Evolutionary conservation across 2,888 invertebrate genomes (phyloP).

Genomic region (Pyrgus malvae): DNA sequence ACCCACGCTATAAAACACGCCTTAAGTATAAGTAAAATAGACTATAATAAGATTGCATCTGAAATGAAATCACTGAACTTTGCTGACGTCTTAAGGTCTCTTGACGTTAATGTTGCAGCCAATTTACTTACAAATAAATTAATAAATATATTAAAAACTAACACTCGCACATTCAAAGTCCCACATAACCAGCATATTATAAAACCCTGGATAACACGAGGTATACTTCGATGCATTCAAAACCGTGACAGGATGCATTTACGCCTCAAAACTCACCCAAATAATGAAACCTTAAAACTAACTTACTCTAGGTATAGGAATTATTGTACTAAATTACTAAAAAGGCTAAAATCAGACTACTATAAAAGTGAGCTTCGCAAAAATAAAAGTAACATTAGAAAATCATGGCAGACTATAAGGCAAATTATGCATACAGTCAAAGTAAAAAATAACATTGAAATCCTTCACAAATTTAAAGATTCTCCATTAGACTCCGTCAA

Average conservation of each 20-base stretch:
- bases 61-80: not conserved
- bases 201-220: not conserved
- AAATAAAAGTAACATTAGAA: not conserved
- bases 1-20: not conserved
- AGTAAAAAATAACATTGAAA: not conserved
- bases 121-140: not conserved
- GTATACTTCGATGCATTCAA: not conserved
- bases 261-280: not conserved
- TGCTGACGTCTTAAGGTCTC: not conserved
- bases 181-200: not conserved
- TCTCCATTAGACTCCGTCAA: not conserved
- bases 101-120: not conserved
- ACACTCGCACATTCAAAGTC: not conserved
- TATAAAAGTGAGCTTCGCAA: not conserved
- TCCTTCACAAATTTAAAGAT: not conserved
- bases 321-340: not conserved
- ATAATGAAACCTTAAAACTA: not conserved
- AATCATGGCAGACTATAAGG: not conserved
- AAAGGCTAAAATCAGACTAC: not conserved
- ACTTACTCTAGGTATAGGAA: not conserved
- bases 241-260: slow-evolving; percentile 1
- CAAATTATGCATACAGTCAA: not conserved
- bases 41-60: not conserved
- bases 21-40: not conserved
- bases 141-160: not conserved